These are phyloP conservation scores for Idaea aversata DNA, from an alignment of 2,888 invertebrate species.

Conservation along the genomic window DNA sequence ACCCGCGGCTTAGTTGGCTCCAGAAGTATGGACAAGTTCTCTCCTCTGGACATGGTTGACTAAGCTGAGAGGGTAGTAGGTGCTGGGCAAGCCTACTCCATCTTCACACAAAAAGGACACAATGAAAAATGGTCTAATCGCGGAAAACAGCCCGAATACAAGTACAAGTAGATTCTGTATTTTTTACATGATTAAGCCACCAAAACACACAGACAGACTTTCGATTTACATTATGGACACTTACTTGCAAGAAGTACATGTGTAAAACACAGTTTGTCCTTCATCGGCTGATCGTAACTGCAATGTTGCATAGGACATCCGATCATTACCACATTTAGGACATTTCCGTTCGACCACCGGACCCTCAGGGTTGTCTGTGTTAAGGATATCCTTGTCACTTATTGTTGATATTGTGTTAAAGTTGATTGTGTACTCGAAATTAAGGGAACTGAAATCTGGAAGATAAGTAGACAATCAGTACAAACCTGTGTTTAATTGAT, in stretches of 20 bases:
- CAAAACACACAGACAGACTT: not conserved
- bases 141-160: too few relatives aligned
- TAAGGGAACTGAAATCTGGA: conserved; percentile 83
- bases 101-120: too few relatives aligned
- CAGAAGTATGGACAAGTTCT: too few relatives aligned
- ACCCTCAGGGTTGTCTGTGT: conserved; percentile 82
- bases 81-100: too few relatives aligned
- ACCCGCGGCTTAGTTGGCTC: too few relatives aligned
- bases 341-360: conserved; percentile 91
- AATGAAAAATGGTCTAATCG: too few relatives aligned
- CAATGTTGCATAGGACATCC: conserved; percentile 97
- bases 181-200: not conserved
- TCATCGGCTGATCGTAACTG: conserved; percentile 99
- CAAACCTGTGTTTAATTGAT: not conserved
- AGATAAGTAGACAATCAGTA: conserved; percentile 20
- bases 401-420: conserved; percentile 82
- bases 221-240: conserved; percentile 40
- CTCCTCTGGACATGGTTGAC: too few relatives aligned
- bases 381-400: conserved; percentile 53
- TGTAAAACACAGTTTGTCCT: conserved; percentile 99
- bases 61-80: too few relatives aligned
- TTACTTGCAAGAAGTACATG: conserved; percentile 95
- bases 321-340: conserved; percentile 92
- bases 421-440: conserved; percentile 84
- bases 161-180: too few relatives aligned